Evolutionary conservation across 1,140 invertebrate genomes (phyloP).

Genomic region (Apis florea): DNA sequence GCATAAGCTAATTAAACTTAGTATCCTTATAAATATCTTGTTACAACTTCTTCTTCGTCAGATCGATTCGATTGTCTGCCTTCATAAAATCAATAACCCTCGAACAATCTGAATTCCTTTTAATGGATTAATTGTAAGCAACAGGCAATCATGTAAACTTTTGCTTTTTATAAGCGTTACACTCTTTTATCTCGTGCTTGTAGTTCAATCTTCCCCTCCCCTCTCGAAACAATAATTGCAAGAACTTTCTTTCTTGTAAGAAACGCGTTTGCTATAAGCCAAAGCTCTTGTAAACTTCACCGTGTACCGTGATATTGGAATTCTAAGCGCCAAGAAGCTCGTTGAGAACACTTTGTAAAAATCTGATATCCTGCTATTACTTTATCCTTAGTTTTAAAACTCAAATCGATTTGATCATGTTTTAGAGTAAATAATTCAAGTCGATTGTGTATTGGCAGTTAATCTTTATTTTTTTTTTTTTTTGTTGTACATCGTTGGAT

Average conservation of each 20-base stretch:
- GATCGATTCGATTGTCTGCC: background rate
- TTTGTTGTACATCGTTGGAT: background rate
- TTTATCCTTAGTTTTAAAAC: background rate
- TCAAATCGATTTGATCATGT: background rate
- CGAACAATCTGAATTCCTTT: background rate
- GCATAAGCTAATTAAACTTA: background rate
- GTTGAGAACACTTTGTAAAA: background rate
- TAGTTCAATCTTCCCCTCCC: background rate
- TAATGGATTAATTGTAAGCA: background rate
- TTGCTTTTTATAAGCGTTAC: background rate
- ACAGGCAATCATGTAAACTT: background rate
- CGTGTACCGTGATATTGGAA: background rate
- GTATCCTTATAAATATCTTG: too few species aligned
- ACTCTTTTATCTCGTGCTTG: background rate
- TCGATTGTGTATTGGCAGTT: background rate
- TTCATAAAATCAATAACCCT: background rate
- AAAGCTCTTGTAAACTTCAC: background rate
- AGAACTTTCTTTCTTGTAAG: background rate
- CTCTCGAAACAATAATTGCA: slow-evolving; percentile 4
- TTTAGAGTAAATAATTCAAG: background rate
- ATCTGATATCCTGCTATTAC: background rate
- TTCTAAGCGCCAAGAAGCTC: too few species aligned
- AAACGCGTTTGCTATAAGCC: background rate
- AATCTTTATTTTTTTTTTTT: background rate
- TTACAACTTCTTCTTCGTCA: background rate